Base-by-base conservation (phyloP, 1,140 invertebrate genomes). In the Amyelois transitella region DNA sequence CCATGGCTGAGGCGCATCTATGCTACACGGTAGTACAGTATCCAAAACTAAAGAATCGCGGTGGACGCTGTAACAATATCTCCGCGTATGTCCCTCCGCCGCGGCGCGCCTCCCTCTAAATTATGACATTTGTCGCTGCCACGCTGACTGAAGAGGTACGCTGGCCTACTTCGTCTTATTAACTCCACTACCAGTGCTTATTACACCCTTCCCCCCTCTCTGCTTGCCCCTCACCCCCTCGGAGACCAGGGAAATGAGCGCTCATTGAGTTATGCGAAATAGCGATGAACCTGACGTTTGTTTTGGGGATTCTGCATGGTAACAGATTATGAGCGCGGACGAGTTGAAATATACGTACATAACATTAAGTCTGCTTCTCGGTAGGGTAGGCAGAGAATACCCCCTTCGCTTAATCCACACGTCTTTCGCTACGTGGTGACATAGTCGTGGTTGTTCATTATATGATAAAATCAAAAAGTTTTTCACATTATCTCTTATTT, bases 41-140 rank as follows among this genome's bases (percentile, higher is more conserved):
- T n/a, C n/a, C n/a, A n/a, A n/a, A n/a, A n/a, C n/a, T n/a, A n/a
- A n/a, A n/a, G n/a, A n/a, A n/a, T n/a, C n/a, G n/a, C n/a, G n/a
- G n/a, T n/a, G n/a, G n/a, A n/a, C n/a, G n/a, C n/a, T 32, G 7
- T 32, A 6, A 6, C 10, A 6, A 10, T 6, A 32, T 10, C 28
- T 6, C 28, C 18, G 18, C 45, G 45, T 12, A 6, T 22, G 19
- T 3, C 32, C 32, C 12, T 14, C 1, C 32, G 17, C 24, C 5
- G 28, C 43, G 38, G 49, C 20, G 43, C 32, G 51, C 38, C 12
- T 21, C 50, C 19, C 17, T n/a, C 19, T 69, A 74, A 74, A 74
- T 74, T 69, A 71, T 71, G 72, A 69, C 65, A 71, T 71, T 69
- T 63, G 65, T 71, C 68, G 58, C 52, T 58, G 65, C 58, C 51